Conservation (phyloP, 2,113 vertebrate genomes). For the Seriola dumerili region DNA sequence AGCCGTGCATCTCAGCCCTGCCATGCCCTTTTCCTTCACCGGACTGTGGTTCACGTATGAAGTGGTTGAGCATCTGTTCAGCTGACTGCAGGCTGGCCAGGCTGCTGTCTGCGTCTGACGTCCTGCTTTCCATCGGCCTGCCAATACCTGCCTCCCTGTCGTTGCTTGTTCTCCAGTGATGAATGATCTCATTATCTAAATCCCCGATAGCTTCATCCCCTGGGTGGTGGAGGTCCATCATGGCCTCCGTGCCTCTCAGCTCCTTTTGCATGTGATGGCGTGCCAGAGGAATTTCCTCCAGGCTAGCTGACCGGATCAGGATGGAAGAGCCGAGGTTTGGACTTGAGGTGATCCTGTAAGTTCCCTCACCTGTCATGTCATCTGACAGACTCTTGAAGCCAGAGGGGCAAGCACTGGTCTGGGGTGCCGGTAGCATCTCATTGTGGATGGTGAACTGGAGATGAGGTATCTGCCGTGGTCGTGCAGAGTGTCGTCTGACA, state of each 20-base stretch:
- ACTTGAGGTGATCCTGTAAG: slow-evolving; percentile 60
- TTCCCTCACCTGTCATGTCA: slow-evolving; percentile 38
- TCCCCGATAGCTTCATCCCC: slow-evolving; percentile 43
- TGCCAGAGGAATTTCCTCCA: slow-evolving; percentile 78
- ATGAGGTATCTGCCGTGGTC: slow-evolving; percentile 74
- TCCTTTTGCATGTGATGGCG: slow-evolving; percentile 68
- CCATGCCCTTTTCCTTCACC: slow-evolving; percentile 39
- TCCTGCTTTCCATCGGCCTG: slow-evolving; percentile 14
- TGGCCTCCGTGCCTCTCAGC: slow-evolving; percentile 76
- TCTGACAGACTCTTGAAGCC: slow-evolving; percentile 60
- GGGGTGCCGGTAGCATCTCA: slow-evolving; percentile 58
- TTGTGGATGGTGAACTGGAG: slow-evolving; percentile 79
- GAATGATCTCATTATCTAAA: slow-evolving; percentile 77
- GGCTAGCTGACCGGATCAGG: slow-evolving; percentile 81
- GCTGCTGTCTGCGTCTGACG: slow-evolving; percentile 27
- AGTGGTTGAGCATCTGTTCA: slow-evolving; percentile 77
- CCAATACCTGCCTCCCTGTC: slow-evolving; percentile 15
- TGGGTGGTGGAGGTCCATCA: slow-evolving; percentile 78
- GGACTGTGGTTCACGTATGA: slow-evolving; percentile 64
- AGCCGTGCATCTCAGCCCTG: slow-evolving; percentile 50
- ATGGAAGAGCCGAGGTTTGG: slow-evolving; percentile 69
- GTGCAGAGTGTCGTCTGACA: slow-evolving; percentile 22
- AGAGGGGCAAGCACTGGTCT: slow-evolving; percentile 27
- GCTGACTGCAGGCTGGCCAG: slow-evolving; percentile 73
- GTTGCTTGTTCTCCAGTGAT: slow-evolving; percentile 72